Base-by-base conservation (phyloP, 2,888 invertebrate genomes). In the Aelia acuminata region DNA sequence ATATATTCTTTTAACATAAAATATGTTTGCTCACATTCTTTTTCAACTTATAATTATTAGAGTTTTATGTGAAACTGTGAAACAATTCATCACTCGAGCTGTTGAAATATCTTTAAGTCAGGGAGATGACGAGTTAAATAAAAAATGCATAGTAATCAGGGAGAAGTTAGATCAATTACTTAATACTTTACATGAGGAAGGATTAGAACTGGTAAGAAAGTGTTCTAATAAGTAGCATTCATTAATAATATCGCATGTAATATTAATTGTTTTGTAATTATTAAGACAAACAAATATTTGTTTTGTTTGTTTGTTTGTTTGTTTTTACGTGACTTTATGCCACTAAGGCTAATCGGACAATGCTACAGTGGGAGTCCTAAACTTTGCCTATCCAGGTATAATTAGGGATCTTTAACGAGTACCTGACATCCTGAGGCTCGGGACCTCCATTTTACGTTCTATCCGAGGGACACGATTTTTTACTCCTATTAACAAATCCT, bases 31-130 rank as follows among this genome's bases (percentile, higher is more conserved):
- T 84, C 84, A 31, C 35, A 84, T 47, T 31, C 4, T 87, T 87
- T 88, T 88, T 89, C 88, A 88, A 53, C 39, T 50, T 89, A 86
- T 57, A 89, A 88, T 87, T 89, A 91, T 1, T 91, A 94, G 94
- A 92, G 94, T 95, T 50, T 92, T 97, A 22, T 97, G 96, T 92
- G 96, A 96, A 91, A 96, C 96, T 0, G 95, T 97, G 39, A 95
- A 96, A 91, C 96, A 96, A 90, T 95, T 97, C 91, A 94, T 96
- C 48, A 92, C 94, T 10, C 94, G 94, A 90, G 93, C 95, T 85
- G 93, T 93, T 80, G 94, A 95, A 89, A 94, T 94, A 90, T 94
- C 94, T 89, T 90, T 93, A 88, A 93, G 92, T 35, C 93, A 94
- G 90, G 94, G 94, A 35, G 95, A 95, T 90, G 94, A 95, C 89